Evolutionary conservation across 2,888 invertebrate species (phyloP), one percentile per base, ranked within the genome.

Genomic region (Odontomyia ornata): DNA sequence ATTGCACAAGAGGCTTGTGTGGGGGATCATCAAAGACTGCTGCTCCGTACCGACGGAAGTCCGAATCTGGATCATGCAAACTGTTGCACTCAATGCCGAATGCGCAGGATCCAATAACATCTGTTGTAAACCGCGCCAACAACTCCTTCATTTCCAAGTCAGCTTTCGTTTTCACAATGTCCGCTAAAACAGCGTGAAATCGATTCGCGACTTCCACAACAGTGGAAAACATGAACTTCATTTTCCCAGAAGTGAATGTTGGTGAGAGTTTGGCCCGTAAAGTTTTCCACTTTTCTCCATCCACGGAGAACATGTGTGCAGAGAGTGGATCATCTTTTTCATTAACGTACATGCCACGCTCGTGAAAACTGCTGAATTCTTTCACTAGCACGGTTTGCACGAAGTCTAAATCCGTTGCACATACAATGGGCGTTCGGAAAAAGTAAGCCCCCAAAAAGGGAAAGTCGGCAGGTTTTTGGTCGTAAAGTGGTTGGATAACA

Each of bases 231-330:
- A 86, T 81, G 36, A 82, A 82, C 4, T 82, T 79, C 73, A 85
- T 78, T 77, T 84, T 84, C 13, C 83, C 81, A 0, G 82, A 76
- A 1, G 83, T 82, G 71, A 86, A 86, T 0, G 83, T 82, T 3
- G 82, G 81, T 7, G 81, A 79, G 0, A 82, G 71, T 76, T 84
- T 84, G 0, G 82, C 81, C 56, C 86, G 82, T 36, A 88, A 75
- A 0, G 80, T 80, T 21, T 84, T 84, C 88, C 88, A 88, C n/a
- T 83, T 83, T 3, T 81, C 81, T n/a, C 86, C 87, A 78, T 88
- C 87, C 81, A 87, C 79, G 69, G 85, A 85, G 46, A 88, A 82
- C 0, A 88, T 80, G 81, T 88, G 86, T 0, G 81, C 84, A 0
- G 86, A 84, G 5, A 88, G 79, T 1, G 87, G 86, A 79, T 88